Evolutionary conservation across 2,113 vertebrate species (phyloP), one percentile per base, ranked within the genome.

Genomic region (Ptychochromis oligacanthus): DNA sequence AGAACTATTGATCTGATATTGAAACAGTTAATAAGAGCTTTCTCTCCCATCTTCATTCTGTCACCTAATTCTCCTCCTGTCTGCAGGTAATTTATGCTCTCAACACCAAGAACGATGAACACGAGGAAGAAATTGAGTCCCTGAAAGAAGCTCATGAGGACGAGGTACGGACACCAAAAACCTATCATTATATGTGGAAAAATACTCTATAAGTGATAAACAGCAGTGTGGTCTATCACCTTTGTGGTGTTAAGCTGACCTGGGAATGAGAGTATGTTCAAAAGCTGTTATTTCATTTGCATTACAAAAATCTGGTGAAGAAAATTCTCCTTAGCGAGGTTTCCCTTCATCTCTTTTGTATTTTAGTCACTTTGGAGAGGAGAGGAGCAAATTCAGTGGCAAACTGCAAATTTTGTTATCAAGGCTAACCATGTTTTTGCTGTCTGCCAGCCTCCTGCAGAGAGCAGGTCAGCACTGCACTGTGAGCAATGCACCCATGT

Each of bases 91-190:
- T 99, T 92, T 99, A 99, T 87, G 97, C 98, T 74, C 96, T 99
- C 90, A 99, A 99, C 93, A 99, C 98, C 81, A 99, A 98, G 93
- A 99, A 99, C 40, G 98, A 99, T 81, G 98, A 99, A 65, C 98
- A 99, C 2, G 97, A 99, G 92, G 97, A 97, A 80, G 97, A 97
- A 60, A 96, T 99, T 18, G 97, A 98, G 91, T 97, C 97, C 18
- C 96, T 99, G 86, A 98, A 96, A 84, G 98, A 99, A 88, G 96
- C 97, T 40, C 98, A 99, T 0, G 97, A 98, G 91, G 98, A 99
- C 83, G 98, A 99, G 96, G 96, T 99, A 87, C 0, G 18, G 1
- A 40, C 43, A 26, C 62, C 22, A 40, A 43, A 6, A 49, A 24
- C 15, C 34, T 31, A 4, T 26, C 13, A 79, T 54, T 67, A 28